phyloP scores from a whole-genome alignment of 1,140 invertebrate genomes.

The Cotesia vestalis region DNA sequence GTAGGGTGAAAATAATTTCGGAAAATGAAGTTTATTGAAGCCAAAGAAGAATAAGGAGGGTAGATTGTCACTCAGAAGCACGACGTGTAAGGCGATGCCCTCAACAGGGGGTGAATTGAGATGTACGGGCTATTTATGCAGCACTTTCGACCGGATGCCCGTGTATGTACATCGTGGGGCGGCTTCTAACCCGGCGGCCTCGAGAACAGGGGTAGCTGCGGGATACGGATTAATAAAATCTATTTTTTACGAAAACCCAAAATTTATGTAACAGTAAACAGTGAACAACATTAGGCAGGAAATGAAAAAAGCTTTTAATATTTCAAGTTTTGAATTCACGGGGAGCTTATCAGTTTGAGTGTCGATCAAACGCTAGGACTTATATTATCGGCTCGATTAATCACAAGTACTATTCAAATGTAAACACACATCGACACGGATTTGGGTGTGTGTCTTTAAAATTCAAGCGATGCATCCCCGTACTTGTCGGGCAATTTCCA shows the following conservation, averaged over 20 bases:
- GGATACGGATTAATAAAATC: neutral
- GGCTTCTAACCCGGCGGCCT: neutral
- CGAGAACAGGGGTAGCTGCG: neutral
- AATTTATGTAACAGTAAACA: neutral
- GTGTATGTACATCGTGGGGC: constrained; percentile 24
- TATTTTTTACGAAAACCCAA: neutral
- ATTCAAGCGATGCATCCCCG: too few species aligned
- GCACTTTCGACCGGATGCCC: constrained; percentile 51
- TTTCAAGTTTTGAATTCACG: too few species aligned
- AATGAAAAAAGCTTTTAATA: too few species aligned
- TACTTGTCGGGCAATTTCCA: too few species aligned
- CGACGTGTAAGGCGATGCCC: constrained; percentile 57
- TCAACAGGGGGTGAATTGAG: constrained; percentile 59
- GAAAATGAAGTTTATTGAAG: constrained; percentile 28
- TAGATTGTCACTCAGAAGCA: constrained; percentile 50
- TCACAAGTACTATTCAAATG: too few species aligned
- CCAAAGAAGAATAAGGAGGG: constrained; percentile 18
- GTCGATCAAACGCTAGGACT: too few species aligned
- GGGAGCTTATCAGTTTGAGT: too few species aligned
- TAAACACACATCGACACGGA: too few species aligned
- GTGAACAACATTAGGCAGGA: too few species aligned
- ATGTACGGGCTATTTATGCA: constrained; percentile 60
- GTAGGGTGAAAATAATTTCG: constrained; percentile 1
- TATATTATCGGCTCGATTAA: too few species aligned
- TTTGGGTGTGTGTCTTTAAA: too few species aligned